These are phyloP conservation scores for Stenchaetothrips biformis DNA, from an alignment of 2,888 invertebrate species.

Conservation along the genomic window DNA sequence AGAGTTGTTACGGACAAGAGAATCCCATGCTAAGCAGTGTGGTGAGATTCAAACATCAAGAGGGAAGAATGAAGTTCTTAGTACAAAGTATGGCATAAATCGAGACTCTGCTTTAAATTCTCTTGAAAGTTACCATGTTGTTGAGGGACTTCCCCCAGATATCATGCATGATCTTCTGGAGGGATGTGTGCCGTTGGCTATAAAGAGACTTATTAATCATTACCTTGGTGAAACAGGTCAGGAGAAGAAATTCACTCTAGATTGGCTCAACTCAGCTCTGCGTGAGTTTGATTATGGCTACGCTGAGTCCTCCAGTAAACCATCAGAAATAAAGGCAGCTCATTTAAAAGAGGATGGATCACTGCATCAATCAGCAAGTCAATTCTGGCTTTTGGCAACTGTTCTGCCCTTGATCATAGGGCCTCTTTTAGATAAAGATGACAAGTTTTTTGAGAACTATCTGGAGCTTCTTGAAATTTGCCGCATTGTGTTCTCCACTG, in stretches of 20 bases:
- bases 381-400: neutral
- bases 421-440: neutral
- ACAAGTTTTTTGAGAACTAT: neutral
- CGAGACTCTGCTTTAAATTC: neutral
- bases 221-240: neutral
- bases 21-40: neutral
- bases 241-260: neutral
- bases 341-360: neutral
- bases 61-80: neutral
- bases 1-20: neutral
- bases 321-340: neutral
- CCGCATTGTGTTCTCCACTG: neutral
- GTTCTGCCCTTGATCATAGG: neutral
- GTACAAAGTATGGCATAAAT: neutral
- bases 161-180: neutral
- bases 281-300: neutral
- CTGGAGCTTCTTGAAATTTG: neutral
- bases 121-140: neutral
- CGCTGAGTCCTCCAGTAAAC: neutral
- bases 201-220: neutral
- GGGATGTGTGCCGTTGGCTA: neutral
- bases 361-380: neutral
- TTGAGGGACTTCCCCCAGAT: neutral
- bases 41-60: neutral
- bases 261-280: neutral